phyloP scores from a whole-genome alignment of 2,888 invertebrate species.

The Tetragnatha montana region DNA sequence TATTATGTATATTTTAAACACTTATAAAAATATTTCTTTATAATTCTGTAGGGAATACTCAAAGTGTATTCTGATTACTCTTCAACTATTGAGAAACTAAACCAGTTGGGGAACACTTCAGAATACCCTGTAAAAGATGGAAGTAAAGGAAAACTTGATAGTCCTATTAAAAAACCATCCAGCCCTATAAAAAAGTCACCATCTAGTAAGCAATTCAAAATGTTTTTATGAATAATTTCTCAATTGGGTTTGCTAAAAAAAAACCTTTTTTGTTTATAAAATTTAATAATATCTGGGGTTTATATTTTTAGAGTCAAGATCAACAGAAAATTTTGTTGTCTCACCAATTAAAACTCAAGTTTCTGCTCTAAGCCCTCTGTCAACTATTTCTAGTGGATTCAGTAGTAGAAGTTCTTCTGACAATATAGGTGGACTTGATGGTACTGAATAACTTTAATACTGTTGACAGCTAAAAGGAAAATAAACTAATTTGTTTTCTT shows the following conservation, averaged over 20 bases:
- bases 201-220: conserved; percentile 64
- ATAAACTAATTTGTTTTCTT: no score
- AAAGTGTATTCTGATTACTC: conserved; percentile 93
- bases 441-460: conserved; percentile 9
- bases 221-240: not conserved
- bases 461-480: no score
- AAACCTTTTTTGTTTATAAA: not conserved
- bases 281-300: not conserved
- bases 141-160: conserved; percentile 85
- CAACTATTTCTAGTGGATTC: conserved; percentile 93
- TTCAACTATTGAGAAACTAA: conserved; percentile 90
- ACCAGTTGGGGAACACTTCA: conserved; percentile 90
- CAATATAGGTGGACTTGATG: conserved; percentile 86
- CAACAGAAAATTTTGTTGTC: conserved; percentile 47
- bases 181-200: conserved; percentile 75
- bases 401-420: conserved; percentile 94
- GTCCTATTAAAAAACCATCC: conserved; percentile 84
- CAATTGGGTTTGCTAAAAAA: not conserved
- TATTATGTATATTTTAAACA: not conserved
- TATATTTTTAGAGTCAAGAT: conserved; percentile 78
- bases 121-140: conserved; percentile 86
- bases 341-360: conserved; percentile 55
- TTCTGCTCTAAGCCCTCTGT: conserved; percentile 82
- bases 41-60: conserved; percentile 80
- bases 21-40: not conserved